These are phyloP conservation scores for Malurus cyaneus DNA, from an alignment of 2,113 vertebrate genomes.

Conservation along the genomic window DNA sequence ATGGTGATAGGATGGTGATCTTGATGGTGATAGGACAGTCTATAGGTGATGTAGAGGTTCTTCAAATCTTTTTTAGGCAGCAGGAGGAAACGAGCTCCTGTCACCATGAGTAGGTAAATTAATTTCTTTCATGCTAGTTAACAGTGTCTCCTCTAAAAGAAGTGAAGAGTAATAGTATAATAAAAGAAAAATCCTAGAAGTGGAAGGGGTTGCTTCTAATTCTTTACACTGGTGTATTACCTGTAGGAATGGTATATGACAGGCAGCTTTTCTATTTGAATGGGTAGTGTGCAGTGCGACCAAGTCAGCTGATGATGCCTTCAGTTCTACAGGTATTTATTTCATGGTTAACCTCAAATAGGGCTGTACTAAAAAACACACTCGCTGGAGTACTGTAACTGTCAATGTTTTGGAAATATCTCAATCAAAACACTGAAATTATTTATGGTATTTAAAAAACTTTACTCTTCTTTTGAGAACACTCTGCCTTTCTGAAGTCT, in stretches of 20 bases:
- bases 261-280: background rate
- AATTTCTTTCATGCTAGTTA: background rate
- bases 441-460: background rate
- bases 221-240: background rate
- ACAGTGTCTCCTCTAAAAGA: background rate
- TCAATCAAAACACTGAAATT: background rate
- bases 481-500: background rate
- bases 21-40: background rate
- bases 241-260: background rate
- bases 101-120: background rate
- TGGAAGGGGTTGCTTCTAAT: background rate
- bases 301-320: background rate
- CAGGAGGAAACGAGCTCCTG: background rate
- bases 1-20: background rate
- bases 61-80: background rate
- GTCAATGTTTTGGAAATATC: background rate
- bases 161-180: background rate
- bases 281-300: background rate
- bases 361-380: background rate
- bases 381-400: background rate
- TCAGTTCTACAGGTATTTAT: background rate
- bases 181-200: background rate
- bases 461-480: background rate
- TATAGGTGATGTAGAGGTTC: background rate
- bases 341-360: background rate